Evolutionary conservation across 1,140 invertebrate species (phyloP).

Genomic region (Cydia fagiglandana): DNA sequence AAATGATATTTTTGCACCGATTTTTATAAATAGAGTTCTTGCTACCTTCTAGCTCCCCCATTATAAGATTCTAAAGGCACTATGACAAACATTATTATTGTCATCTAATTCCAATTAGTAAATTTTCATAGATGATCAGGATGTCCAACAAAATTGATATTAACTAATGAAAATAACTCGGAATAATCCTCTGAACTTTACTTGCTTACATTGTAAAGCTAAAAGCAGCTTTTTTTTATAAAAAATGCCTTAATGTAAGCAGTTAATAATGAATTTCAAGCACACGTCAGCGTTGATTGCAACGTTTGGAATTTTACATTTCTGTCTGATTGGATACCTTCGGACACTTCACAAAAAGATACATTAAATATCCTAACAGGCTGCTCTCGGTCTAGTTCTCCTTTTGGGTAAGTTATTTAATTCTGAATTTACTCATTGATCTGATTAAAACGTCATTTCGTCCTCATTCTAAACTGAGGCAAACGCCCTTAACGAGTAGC

Average conservation of each 20-base stretch:
- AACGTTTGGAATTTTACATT: constrained; percentile 5
- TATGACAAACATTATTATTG: too few relatives aligned
- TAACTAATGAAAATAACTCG: too few relatives aligned
- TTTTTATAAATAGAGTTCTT: too few relatives aligned
- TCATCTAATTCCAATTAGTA: too few relatives aligned
- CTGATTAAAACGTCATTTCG: constrained; percentile 8
- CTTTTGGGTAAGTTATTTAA: constrained; percentile 21
- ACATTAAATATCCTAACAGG: constrained; percentile 19
- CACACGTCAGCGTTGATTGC: constrained; percentile 15
- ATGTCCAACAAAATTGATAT: too few relatives aligned
- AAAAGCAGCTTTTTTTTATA: not conserved
- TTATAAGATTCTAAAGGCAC: too few relatives aligned
- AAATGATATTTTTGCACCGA: too few relatives aligned
- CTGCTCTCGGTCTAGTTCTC: constrained; percentile 3
- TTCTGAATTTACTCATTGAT: constrained; percentile 9
- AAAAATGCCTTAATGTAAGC: not conserved
- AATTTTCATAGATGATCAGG: too few relatives aligned
- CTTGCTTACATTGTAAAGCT: not conserved
- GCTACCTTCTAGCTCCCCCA: too few relatives aligned
- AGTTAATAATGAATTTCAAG: constrained; percentile 4
- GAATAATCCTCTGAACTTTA: too few relatives aligned
- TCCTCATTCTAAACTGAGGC: not conserved
- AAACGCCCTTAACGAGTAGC: not conserved
- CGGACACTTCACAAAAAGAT: constrained; percentile 12
- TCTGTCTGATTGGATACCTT: constrained; percentile 16